A percentile compares a stretch with the other conserved stretches of the same genome.
phyloP scores from a whole-genome alignment of 2,113 vertebrate genomes.

The Takifugu bimaculatus region DNA sequence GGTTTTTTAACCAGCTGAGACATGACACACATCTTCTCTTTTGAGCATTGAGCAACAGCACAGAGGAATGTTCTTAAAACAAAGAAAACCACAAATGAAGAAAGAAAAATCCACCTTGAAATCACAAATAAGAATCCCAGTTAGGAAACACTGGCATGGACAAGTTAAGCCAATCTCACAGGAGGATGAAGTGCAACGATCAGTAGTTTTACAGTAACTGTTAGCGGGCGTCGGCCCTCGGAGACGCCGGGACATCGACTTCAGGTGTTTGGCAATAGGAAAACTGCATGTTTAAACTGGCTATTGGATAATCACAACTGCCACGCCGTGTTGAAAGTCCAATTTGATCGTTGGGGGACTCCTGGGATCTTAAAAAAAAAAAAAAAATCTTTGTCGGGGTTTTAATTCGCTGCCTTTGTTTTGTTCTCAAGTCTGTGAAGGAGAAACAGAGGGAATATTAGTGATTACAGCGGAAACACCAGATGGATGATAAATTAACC shows the following conservation, averaged over 20 bases:
- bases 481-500: background rate
- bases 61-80: conserved; percentile 51
- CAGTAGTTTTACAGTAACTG: conserved; percentile 44
- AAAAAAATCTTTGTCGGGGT: conserved; percentile 30
- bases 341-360: conserved; percentile 48
- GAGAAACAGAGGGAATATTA: background rate
- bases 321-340: conserved; percentile 33
- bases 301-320: conserved; percentile 28
- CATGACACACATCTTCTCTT: background rate
- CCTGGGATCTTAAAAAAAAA: conserved; percentile 31
- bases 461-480: background rate
- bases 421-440: conserved; percentile 71
- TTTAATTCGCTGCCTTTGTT: conserved; percentile 44
- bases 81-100: conserved; percentile 24
- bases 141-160: conserved; percentile 35
- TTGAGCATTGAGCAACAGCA: conserved; percentile 22
- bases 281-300: conserved; percentile 44
- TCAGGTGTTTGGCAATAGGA: conserved; percentile 38
- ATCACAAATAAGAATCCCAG: conserved; percentile 30
- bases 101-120: conserved; percentile 25
- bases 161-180: conserved; percentile 47
- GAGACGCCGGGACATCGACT: conserved; percentile 19
- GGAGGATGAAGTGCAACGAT: conserved; percentile 65
- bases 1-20: conserved; percentile 6
- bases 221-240: conserved; percentile 27